Base-by-base conservation (phyloP, 1,140 invertebrate genomes). In the Drosophila truncata region DNA sequence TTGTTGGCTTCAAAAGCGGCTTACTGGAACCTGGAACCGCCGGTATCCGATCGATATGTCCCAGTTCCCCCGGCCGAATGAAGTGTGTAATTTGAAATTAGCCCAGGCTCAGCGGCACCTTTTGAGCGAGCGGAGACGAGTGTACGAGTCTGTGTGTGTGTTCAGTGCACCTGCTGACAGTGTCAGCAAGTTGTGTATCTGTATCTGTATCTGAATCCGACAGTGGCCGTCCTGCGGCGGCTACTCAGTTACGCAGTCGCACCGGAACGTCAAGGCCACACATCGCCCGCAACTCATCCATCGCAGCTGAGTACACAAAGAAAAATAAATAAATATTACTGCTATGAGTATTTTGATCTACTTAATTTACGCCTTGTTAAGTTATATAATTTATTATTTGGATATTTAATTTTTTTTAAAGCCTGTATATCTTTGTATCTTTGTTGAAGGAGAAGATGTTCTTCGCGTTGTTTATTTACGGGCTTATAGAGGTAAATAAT, bases 1-100 rank as follows among this genome's bases (percentile, higher is more conserved):
- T 88, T 81, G 84, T 88, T 84, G 84, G 67, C 84, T 83, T 81
- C 63, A 58, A 73, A 84, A 87, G 69, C 77, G 80, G 72, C 46
- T 87, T 87, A 83, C 59, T 75, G 20, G 41, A 27, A 25, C 46
- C 62, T 39, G n/a, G 54, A 35, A 20, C 52, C 50, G 35, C 27
- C 57, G 35, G 42, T 23, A 33, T 18, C 59, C 31, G 33, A 41
- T 47, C 35, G 61, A 47, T 39, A 42, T 57, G 62, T 57, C 62
- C 74, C 73, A 71, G 64, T 77, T 69, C 66, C 67, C 67, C 66
- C 86, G 64, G 63, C 63, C 85, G 81, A 90, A 90, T 85, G 85
- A 90, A 81, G 85, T 84, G 85, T 88, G 84, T 88, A 88, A 88
- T 88, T 88, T 80, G 85, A 90, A 88, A 84, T 88, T 88, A 88